Evolutionary conservation across 2,113 vertebrate genomes (phyloP).

Genomic region (Rana temporaria): DNA sequence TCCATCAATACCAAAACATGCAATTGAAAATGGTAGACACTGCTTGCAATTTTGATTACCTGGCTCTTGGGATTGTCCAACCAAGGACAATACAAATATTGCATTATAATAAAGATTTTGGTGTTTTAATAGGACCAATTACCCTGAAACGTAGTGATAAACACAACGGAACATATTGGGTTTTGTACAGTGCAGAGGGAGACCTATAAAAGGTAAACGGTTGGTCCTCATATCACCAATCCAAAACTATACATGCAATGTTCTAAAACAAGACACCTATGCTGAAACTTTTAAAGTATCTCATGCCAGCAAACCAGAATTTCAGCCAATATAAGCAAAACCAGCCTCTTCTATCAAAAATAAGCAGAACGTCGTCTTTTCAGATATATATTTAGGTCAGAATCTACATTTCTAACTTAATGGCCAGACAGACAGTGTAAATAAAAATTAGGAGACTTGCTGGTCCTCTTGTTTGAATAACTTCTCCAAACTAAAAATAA

Average conservation of each 20-base stretch:
- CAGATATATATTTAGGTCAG: neutral
- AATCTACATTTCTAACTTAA: neutral
- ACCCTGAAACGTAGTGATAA: no score
- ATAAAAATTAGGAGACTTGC: neutral
- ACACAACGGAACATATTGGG: no score
- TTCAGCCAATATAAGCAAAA: neutral
- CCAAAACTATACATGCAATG: neutral
- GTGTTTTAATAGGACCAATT: no score
- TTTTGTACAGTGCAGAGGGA: no score
- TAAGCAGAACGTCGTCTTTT: neutral
- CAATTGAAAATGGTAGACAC: no score
- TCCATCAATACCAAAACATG: no score
- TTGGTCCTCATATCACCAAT: neutral
- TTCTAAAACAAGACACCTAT: neutral
- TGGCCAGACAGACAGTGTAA: neutral
- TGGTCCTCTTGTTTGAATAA: neutral
- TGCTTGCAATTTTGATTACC: no score
- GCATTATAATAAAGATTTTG: no score
- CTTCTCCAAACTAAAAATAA: neutral
- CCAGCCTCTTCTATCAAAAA: slow-evolving; percentile 5
- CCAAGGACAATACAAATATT: no score
- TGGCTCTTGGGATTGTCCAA: no score
- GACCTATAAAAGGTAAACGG: no score
- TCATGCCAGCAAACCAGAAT: neutral
- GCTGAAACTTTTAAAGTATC: neutral